Evolutionary conservation across 2,113 vertebrate genomes (phyloP).

Genomic region (Psophia crepitans): DNA sequence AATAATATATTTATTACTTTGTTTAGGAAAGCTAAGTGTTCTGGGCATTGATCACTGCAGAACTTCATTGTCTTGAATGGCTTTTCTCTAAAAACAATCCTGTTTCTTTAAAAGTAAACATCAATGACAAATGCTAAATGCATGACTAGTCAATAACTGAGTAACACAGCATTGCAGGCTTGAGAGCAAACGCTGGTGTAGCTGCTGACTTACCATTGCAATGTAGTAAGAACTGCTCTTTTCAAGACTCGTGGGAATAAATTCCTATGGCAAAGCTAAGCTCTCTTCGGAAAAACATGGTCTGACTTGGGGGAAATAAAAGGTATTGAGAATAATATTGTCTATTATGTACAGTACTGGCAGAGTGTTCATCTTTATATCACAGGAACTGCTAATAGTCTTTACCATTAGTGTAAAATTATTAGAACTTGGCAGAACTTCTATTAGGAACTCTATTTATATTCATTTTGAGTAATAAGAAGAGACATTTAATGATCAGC

Average conservation of each 20-base stretch:
- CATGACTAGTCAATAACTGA: background rate
- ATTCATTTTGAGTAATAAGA: background rate
- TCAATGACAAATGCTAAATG: constrained; percentile 30
- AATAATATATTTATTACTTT: constrained; percentile 55
- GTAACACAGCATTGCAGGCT: background rate
- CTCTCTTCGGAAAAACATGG: background rate
- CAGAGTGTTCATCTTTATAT: background rate
- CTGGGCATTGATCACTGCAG: constrained; percentile 53
- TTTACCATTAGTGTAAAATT: background rate
- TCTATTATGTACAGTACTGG: background rate
- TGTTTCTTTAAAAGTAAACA: constrained; percentile 42
- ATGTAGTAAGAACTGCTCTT: background rate
- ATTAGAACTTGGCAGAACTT: background rate
- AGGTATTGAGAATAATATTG: background rate
- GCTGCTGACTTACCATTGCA: background rate
- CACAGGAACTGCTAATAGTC: background rate
- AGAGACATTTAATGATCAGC: background rate
- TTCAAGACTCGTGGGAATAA: background rate
- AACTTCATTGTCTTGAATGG: constrained; percentile 56
- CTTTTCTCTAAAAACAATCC: constrained; percentile 16
- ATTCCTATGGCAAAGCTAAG: background rate
- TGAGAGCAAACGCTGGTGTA: background rate
- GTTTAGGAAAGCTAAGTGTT: constrained; percentile 41
- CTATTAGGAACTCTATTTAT: background rate
- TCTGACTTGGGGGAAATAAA: background rate